Conservation (phyloP, 2,888 invertebrate genomes). For the Listrodromus nycthemerus region DNA sequence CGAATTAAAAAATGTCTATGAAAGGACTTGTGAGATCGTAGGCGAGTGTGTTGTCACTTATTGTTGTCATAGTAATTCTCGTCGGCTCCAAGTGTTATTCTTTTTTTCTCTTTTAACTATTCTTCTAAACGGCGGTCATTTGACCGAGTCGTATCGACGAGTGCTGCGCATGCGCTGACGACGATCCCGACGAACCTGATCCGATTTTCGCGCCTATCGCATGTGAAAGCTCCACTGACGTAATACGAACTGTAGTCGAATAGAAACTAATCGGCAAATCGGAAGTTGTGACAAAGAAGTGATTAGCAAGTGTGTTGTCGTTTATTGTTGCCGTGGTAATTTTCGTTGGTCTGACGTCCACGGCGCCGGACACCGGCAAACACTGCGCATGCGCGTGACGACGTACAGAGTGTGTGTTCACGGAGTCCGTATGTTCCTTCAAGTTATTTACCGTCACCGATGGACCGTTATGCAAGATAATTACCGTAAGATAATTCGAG, state of each 20-base stretch:
- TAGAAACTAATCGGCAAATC: background rate
- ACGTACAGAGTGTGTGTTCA: background rate
- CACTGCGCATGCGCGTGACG: background rate
- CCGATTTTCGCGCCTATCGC: conserved; percentile 9
- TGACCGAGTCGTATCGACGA: background rate
- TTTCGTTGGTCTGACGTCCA: background rate
- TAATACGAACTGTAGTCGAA: conserved; percentile 88
- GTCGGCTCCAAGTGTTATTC: background rate
- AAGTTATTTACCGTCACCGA: background rate
- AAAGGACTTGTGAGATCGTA: background rate
- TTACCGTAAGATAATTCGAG: background rate
- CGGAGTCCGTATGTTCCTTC: too few relatives aligned
- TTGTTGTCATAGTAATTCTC: conserved; percentile 49
- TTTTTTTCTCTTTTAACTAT: background rate
- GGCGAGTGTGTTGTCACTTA: conserved; percentile 42
- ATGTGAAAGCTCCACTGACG: conserved; percentile 33
- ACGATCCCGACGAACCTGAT: too few relatives aligned
- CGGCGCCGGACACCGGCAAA: background rate
- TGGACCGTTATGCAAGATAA: background rate
- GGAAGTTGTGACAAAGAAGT: conserved; percentile 88
- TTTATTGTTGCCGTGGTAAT: conserved; percentile 52
- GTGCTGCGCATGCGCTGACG: background rate
- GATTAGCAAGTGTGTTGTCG: conserved; percentile 28
- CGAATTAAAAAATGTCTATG: background rate
- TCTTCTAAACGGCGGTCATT: background rate